These are phyloP conservation scores for Drosophila arizonae DNA, from an alignment of 1,140 invertebrate genomes.

Conservation along the genomic window DNA sequence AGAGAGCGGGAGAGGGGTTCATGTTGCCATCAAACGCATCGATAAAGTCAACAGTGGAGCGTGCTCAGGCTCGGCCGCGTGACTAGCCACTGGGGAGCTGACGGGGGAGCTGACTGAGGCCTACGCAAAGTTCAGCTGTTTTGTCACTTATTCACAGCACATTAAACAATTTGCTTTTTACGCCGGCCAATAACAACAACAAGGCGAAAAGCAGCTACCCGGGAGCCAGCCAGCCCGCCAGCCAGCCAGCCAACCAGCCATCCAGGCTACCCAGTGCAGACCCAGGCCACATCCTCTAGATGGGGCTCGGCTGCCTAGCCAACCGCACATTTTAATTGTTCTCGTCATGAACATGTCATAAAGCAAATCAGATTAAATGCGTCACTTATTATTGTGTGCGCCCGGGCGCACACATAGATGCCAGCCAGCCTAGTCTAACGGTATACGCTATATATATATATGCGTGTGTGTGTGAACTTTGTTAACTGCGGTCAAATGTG, in stretches of 20 bases:
- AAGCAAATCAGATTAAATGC: constrained; percentile 81
- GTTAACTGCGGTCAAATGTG: constrained; percentile 79
- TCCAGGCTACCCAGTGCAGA: not conserved
- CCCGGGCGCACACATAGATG: constrained; percentile 29
- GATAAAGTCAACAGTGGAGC: constrained; percentile 63
- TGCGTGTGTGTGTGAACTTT: constrained; percentile 51
- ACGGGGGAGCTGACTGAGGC: constrained; percentile 30
- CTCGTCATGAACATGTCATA: constrained; percentile 81
- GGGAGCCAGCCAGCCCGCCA: not conserved
- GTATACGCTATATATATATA: not conserved
- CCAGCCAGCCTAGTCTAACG: constrained; percentile 4
- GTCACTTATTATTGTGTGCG: constrained; percentile 78
- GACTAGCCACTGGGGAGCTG: constrained; percentile 45
- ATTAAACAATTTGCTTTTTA: constrained; percentile 81
- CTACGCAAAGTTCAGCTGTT: constrained; percentile 70
- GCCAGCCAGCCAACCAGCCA: not conserved
- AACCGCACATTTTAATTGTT: constrained; percentile 81
- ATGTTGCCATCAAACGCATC: constrained; percentile 42
- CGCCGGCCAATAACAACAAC: constrained; percentile 61
- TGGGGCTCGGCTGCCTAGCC: constrained; percentile 64
- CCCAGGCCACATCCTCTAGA: constrained; percentile 19
- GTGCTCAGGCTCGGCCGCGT: constrained; percentile 15
- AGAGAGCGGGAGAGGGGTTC: too few relatives aligned
- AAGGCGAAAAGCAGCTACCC: not conserved
- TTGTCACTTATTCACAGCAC: constrained; percentile 81